Percentiles rank a stretch among this genome's conserved stretches.
These are phyloP conservation scores for Nilaparvata lugens DNA, from an alignment of 1,140 invertebrate genomes.

Conservation along the genomic window DNA sequence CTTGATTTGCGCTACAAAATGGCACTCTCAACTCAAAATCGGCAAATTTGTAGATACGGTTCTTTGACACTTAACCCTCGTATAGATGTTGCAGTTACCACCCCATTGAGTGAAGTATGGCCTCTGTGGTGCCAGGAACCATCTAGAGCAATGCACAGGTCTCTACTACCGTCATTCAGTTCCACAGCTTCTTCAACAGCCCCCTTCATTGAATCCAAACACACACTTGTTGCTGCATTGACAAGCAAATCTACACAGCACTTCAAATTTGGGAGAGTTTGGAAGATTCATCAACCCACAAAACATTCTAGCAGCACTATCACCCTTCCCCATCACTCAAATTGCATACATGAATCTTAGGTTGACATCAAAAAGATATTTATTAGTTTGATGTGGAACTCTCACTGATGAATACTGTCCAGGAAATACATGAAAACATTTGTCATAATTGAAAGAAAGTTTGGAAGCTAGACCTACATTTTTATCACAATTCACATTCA, in stretches of 20 bases:
- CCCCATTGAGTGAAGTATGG: constrained; percentile 14
- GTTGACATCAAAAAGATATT: constrained; percentile 2
- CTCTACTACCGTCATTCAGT: constrained; percentile 8
- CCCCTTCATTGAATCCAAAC: too few relatives aligned
- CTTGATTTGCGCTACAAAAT: too few relatives aligned
- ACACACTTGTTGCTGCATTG: background rate
- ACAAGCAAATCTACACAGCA: too few relatives aligned
- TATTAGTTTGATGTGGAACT: too few relatives aligned
- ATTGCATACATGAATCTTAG: background rate
- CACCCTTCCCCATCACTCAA: background rate
- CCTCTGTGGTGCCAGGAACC: constrained; percentile 20
- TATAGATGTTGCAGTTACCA: constrained; percentile 15
- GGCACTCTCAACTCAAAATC: too few relatives aligned
- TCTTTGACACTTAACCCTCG: too few relatives aligned
- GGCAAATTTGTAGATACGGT: too few relatives aligned
- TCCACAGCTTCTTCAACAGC: constrained; percentile 9
- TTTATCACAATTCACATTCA: too few relatives aligned
- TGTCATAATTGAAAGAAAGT: too few relatives aligned
- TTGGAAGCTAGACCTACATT: too few relatives aligned
- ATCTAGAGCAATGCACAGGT: constrained; percentile 17
- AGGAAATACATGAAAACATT: too few relatives aligned
- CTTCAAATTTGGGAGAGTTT: background rate
- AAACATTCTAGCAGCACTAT: background rate
- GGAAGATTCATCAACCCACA: constrained; percentile 12
- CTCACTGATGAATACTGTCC: too few relatives aligned